These are phyloP conservation scores for Sebastes matsubarae DNA, from an alignment of 2,797 vertebrate genomes.

Conservation along the genomic window DNA sequence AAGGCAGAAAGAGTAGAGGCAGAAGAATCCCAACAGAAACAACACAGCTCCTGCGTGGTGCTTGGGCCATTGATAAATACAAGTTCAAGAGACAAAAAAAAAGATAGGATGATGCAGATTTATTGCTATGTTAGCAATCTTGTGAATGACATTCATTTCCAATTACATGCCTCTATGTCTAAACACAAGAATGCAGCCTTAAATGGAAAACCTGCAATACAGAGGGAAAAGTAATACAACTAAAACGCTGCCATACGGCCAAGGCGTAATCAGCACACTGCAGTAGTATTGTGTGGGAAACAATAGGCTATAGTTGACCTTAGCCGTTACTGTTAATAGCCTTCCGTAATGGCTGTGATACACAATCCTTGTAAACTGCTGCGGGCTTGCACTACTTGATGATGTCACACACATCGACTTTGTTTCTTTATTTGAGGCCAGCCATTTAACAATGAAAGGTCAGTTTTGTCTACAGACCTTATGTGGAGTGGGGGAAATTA, in stretches of 20 bases:
- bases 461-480: conserved; percentile 27
- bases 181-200: conserved; percentile 26
- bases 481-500: conserved; percentile 42
- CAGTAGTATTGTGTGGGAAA: conserved; percentile 55
- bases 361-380: conserved; percentile 46
- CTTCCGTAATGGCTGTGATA: conserved; percentile 39
- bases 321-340: conserved; percentile 54
- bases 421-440: conserved; percentile 47
- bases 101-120: background rate
- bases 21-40: background rate
- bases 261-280: conserved; percentile 35
- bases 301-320: conserved; percentile 57
- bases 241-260: conserved; percentile 16
- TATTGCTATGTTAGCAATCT: background rate
- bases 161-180: background rate
- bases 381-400: conserved; percentile 30
- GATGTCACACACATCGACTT: conserved; percentile 62
- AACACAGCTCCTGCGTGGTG: background rate
- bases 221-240: conserved; percentile 23
- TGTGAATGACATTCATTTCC: background rate
- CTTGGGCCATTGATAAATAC: background rate
- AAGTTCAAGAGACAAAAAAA: background rate
- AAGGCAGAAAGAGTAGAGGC: background rate
- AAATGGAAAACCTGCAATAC: conserved; percentile 26
- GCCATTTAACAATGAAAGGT: conserved; percentile 46